phyloP scores from a whole-genome alignment of 2,797 vertebrate species.

The Falco naumanni region DNA sequence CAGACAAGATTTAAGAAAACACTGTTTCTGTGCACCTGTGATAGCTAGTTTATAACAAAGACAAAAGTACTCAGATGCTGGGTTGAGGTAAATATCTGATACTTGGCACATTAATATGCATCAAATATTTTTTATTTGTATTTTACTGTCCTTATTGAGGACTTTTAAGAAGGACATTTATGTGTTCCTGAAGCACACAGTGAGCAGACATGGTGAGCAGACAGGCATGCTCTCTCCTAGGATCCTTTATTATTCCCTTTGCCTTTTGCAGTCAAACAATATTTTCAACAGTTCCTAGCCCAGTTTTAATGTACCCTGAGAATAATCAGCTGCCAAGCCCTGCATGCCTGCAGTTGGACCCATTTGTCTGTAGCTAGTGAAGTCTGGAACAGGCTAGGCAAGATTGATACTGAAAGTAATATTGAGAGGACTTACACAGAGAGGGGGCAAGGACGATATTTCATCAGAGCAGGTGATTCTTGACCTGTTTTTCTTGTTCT shows the following conservation, averaged over 20 bases:
- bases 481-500: neutral
- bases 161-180: neutral
- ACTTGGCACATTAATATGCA: too few species aligned
- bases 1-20: neutral
- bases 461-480: neutral
- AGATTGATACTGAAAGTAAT: neutral
- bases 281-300: neutral
- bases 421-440: neutral
- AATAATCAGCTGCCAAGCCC: neutral
- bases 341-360: neutral
- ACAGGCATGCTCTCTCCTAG: neutral
- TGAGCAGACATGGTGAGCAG: neutral
- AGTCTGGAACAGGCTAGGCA: neutral
- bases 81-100: neutral
- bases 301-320: neutral
- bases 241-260: neutral
- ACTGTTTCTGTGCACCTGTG: neutral
- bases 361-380: neutral
- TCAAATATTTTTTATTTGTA: neutral
- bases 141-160: neutral
- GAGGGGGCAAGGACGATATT: neutral
- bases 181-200: neutral
- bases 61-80: neutral
- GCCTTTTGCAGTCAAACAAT: neutral
- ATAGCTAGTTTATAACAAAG: neutral